Base-by-base conservation (phyloP, 1,140 invertebrate species). In the Marisa cornuarietis region DNA sequence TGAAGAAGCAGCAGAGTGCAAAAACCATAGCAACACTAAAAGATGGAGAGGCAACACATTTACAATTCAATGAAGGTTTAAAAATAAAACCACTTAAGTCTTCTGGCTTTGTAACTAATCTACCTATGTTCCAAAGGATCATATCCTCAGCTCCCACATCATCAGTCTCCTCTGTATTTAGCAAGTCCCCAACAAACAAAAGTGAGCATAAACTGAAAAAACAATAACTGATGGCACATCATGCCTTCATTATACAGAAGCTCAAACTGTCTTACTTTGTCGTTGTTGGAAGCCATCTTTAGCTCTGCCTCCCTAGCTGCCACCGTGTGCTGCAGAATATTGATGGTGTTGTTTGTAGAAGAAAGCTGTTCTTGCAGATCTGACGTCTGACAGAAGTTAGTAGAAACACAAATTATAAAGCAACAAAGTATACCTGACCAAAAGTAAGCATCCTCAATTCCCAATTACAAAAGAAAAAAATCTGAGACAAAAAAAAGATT, bases 251-350 rank as follows among this genome's bases (percentile, higher is more conserved):
- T 49, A 13, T 11, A 20, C 20, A 26, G 49, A 6, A 20, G 26
- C 73, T 18, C 61, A 24, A 49, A 1, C 31, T 54, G 9, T 54
- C 73, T 76, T 78, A 88, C 87, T 79, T 84, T 85, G 62, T 75
- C 76, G 26, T 82, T 83, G 51, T 86, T 88, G 26, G 58, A 80
- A 74, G 85, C 84, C 61, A 88, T 85, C 61, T 85, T 82, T 13
- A 88, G 71, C 51, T 88, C 82, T 42, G 87, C 87, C 51, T 86
- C 81, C 78, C 79, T 85, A 66, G 87, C 86, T 54, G 84, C 84
- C 51, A 88, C 62, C 10, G 79, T 78, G 75, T 87, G 86, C 54
- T 72, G 76, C 54, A 88, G 68, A 0, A 87, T 81, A 51, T 85
- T 80, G 68, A 85, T 83, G 49, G 85, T 82, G 72, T 83, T 88